Conservation (phyloP, 2,797 vertebrate genomes). For the Phoebastria nigripes region DNA sequence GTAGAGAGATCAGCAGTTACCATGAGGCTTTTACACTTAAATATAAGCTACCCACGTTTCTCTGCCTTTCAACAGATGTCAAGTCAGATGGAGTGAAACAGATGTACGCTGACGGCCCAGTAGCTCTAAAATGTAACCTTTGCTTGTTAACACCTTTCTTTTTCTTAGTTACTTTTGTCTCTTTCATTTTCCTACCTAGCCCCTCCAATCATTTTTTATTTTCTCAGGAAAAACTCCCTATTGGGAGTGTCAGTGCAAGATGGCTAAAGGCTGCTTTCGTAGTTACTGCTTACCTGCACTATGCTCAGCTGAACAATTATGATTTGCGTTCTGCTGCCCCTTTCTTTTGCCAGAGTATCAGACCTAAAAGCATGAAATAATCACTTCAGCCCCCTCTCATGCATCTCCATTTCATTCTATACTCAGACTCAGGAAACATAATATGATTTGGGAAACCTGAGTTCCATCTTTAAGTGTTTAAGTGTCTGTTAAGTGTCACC, state of each 20-base stretch:
- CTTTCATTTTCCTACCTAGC: not conserved
- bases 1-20: not conserved
- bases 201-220: conserved; percentile 1
- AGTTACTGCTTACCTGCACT: not conserved
- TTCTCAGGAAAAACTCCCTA: not conserved
- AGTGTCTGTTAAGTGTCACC: no score
- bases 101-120: not conserved
- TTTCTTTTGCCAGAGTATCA: not conserved
- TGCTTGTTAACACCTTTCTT: not conserved
- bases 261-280: not conserved
- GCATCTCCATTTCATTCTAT: not conserved
- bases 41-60: not conserved
- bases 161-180: not conserved
- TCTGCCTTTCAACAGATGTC: not conserved
- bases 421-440: not conserved
- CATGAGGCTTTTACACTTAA: not conserved
- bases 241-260: not conserved
- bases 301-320: not conserved
- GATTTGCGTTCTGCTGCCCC: not conserved
- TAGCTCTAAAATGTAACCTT: not conserved
- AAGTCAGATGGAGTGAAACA: not conserved
- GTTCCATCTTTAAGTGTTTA: not conserved
- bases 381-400: not conserved
- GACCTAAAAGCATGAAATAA: not conserved
- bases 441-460: not conserved